Evolutionary conservation across 2,888 invertebrate genomes (phyloP), one percentile per base, ranked within the genome.

Genomic region (Epiperipatus broadwayi): DNA sequence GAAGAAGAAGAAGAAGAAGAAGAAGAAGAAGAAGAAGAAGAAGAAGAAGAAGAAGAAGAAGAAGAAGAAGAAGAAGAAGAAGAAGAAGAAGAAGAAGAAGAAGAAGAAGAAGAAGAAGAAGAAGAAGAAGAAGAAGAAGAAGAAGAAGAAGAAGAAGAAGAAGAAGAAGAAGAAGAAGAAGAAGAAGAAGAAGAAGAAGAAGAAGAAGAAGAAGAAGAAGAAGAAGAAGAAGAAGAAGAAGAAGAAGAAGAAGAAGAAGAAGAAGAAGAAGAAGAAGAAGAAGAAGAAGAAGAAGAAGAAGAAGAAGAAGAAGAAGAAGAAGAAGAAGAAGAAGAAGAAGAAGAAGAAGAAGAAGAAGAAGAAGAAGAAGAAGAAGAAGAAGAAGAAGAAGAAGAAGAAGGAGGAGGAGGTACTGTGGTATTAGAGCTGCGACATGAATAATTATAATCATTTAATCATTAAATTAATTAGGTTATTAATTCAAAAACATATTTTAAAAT

Each of bases 1-100:
- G 31, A 30, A 30, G 31, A 30, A 30, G 31, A 30, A 30, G 31
- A 30, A 30, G 31, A 30, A 30, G 31, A 30, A 30, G 31, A 30
- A 30, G 31, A 30, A 30, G 31, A 30, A 30, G 31, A 30, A 30
- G 31, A 30, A 30, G 31, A 30, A 30, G 31, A 30, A 30, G 31
- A 30, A 30, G 31, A 30, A 30, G 31, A 30, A 30, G 31, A 30
- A 30, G 31, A 30, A 30, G 31, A 30, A 30, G 31, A 30, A 30
- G 31, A 30, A 30, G 31, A 30, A 30, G 31, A 30, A 30, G 31
- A 30, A 30, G 31, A 30, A 30, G 31, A 30, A 30, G 31, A 30
- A 30, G 31, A 30, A 30, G 31, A 30, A 30, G 31, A 30, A 30
- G 31, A 30, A 30, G 31, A 30, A 30, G 31, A 30, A 30, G 31